Conservation (phyloP, 2,888 invertebrate genomes). For the Andrena bucephala region DNA sequence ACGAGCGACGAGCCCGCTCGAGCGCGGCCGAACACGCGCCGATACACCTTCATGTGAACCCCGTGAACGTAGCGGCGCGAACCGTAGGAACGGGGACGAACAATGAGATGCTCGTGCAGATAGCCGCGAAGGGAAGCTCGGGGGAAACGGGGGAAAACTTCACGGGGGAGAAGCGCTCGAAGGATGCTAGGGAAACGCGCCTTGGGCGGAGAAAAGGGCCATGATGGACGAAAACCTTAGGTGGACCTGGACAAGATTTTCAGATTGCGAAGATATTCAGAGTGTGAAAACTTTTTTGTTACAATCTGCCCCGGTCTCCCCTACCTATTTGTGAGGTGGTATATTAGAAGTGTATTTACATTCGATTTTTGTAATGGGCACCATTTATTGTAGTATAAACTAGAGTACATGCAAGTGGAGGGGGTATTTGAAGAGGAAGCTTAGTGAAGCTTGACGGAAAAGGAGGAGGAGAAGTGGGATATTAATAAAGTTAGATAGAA, state of each 20-base stretch:
- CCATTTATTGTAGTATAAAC: too few relatives aligned
- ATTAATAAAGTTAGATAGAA: too few relatives aligned
- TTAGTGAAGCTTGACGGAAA: too few relatives aligned
- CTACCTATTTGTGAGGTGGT: too few relatives aligned
- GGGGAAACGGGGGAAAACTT: slow-evolving; percentile 35
- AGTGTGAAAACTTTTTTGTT: too few relatives aligned
- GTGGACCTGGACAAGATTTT: neutral
- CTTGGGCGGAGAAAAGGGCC: neutral
- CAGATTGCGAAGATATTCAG: too few relatives aligned
- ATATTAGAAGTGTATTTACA: too few relatives aligned
- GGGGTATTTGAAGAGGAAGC: too few relatives aligned
- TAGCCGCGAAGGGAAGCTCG: slow-evolving; percentile 7
- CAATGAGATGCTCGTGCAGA: slow-evolving; percentile 48
- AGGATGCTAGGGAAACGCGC: neutral
- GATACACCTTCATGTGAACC: slow-evolving; percentile 56
- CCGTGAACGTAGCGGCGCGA: slow-evolving; percentile 15
- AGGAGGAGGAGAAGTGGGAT: too few relatives aligned
- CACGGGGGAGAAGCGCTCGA: slow-evolving; percentile 14
- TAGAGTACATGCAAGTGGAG: too few relatives aligned
- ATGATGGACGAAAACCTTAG: neutral
- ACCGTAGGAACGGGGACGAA: slow-evolving; percentile 41
- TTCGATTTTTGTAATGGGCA: too few relatives aligned
- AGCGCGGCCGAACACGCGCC: slow-evolving; percentile 70
- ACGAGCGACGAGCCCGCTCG: slow-evolving; percentile 72
- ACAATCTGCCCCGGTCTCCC: too few relatives aligned